Conservation (phyloP, 92 coral and sea anemone genomes). For the Montipora capitata region DNA sequence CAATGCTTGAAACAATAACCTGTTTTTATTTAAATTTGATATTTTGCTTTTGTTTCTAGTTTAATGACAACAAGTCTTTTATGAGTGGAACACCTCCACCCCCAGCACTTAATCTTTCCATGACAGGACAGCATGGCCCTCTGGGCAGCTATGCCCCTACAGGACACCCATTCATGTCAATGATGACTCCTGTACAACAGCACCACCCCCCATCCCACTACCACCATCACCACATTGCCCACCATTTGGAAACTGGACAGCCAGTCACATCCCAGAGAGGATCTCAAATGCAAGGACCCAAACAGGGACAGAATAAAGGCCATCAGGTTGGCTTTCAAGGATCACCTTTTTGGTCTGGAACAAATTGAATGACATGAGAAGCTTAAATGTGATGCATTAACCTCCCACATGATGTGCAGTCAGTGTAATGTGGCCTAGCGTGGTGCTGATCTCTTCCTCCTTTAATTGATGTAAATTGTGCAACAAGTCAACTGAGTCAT, state of each 20-base stretch:
- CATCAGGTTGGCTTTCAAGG: conserved; percentile 86
- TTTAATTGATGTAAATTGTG: conserved; percentile 47
- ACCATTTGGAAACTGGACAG: conserved; percentile 87
- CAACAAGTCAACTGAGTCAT: conserved; percentile 25
- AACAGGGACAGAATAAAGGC: conserved; percentile 93
- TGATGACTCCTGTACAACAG: conserved; percentile 89
- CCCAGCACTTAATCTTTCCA: conserved; percentile 86
- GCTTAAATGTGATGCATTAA: conserved; percentile 26
- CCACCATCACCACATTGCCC: conserved; percentile 86
- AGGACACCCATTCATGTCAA: conserved; percentile 85
- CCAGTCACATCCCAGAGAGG: conserved; percentile 82
- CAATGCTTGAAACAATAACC: no score
- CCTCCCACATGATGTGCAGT: conserved; percentile 33
- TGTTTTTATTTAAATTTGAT: no score
- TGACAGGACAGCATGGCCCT: conserved; percentile 91
- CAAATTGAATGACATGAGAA: conserved; percentile 45
- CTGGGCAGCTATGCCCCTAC: conserved; percentile 80
- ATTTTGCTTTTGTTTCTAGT: conserved; percentile 41
- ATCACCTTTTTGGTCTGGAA: conserved; percentile 89
- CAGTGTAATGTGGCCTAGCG: conserved; percentile 21
- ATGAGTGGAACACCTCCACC: conserved; percentile 96
- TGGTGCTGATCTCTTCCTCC: conserved; percentile 65
- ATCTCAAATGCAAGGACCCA: conserved; percentile 86
- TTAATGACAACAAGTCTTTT: conserved; percentile 85
- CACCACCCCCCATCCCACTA: conserved; percentile 91